These are phyloP conservation scores for Hyperopisus bebe DNA, from an alignment of 2,113 vertebrate genomes.

Conservation along the genomic window DNA sequence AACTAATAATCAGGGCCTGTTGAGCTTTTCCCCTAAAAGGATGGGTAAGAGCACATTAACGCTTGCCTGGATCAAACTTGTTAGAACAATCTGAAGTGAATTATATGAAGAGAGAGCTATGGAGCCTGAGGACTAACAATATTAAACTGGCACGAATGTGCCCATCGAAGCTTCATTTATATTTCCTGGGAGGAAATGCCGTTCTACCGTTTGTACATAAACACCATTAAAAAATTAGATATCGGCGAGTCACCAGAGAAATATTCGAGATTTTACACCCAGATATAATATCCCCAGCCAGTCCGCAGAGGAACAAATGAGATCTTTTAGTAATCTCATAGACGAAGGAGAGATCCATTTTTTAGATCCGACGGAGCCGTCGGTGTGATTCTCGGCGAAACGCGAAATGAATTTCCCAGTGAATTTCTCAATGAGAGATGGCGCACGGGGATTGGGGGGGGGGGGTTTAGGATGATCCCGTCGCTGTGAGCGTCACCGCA, in stretches of 20 bases:
- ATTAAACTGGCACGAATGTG: background rate
- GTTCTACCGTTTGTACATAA: background rate
- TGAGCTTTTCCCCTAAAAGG: background rate
- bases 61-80: background rate
- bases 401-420: background rate
- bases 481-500: background rate
- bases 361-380: background rate
- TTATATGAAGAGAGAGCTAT: background rate
- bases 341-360: background rate
- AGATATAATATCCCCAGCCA: background rate
- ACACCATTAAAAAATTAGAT: constrained; percentile 6
- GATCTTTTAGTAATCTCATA: constrained; percentile 5
- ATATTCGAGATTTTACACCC: background rate
- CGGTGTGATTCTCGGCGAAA: background rate
- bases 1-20: background rate
- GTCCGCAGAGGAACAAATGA: background rate
- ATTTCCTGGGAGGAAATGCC: background rate
- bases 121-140: background rate
- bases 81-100: background rate
- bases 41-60: background rate
- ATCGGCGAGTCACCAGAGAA: background rate
- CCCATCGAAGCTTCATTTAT: background rate
- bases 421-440: background rate
- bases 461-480: background rate
- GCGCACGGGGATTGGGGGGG: background rate